Percentiles rank a stretch among this genome's conserved stretches.
Evolutionary conservation across 2,113 vertebrate species (phyloP).

Genomic region (Phyllostomus hastatus): DNA sequence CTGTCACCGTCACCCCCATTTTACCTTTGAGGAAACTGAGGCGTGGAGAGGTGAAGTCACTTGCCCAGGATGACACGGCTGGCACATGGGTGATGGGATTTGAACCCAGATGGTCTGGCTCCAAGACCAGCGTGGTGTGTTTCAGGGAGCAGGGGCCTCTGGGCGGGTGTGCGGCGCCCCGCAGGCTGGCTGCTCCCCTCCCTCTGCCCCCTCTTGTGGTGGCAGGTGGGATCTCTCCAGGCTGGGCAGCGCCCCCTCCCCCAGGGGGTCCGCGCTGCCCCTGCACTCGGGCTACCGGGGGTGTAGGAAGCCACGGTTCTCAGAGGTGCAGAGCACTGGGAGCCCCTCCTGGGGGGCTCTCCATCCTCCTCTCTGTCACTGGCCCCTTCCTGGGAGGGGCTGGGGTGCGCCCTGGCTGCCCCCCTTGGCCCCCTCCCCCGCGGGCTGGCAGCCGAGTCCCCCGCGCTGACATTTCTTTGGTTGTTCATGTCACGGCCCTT

Average conservation of each 20-base stretch:
- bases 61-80: not conserved
- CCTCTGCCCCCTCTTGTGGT: not conserved
- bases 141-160: not conserved
- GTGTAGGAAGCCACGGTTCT: not conserved
- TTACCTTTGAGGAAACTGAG: not conserved
- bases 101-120: conserved; percentile 11
- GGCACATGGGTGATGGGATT: not conserved
- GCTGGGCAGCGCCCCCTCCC: too few relatives aligned
- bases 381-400: not conserved
- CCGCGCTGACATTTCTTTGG: conserved; percentile 74
- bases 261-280: not conserved
- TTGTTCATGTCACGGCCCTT: conserved; percentile 80
- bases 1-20: not conserved
- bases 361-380: not conserved
- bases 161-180: accelerated
- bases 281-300: accelerated
- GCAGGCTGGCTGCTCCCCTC: not conserved
- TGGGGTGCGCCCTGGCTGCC: not conserved
- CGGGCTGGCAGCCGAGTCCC: conserved; percentile 38
- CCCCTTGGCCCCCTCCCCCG: not conserved
- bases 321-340: not conserved
- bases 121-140: not conserved
- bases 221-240: accelerated
- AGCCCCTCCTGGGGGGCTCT: not conserved
- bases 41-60: not conserved